Evolutionary conservation across 2,113 vertebrate genomes (phyloP).

Genomic region (Choloepus hoffmanni): DNA sequence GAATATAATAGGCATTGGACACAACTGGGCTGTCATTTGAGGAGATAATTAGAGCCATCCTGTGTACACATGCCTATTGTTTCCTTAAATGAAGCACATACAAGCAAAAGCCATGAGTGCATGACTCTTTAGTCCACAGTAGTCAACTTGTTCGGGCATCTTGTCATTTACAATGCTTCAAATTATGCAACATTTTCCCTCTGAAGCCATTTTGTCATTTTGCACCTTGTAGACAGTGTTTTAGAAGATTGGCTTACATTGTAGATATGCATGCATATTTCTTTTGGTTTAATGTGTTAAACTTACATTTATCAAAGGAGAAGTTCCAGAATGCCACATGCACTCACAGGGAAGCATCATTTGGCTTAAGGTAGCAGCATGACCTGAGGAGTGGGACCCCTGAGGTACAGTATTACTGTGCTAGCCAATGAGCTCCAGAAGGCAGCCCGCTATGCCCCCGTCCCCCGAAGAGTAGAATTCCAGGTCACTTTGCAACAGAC

Average conservation of each 20-base stretch:
- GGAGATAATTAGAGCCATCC: not conserved
- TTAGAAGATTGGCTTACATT: conserved; percentile 41
- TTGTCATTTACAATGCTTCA: conserved; percentile 38
- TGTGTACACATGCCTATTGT: conserved; percentile 69
- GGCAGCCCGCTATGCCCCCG: not conserved
- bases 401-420: not conserved
- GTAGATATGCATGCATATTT: conserved; percentile 72
- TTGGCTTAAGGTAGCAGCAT: conserved; percentile 70
- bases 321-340: conserved; percentile 80
- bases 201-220: conserved; percentile 38
- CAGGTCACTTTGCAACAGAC: conserved; percentile 91
- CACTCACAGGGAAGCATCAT: conserved; percentile 68
- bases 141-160: conserved; percentile 40
- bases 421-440: not conserved
- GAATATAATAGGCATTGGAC: conserved; percentile 64
- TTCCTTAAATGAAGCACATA: conserved; percentile 24
- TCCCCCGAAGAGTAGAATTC: conserved; percentile 79
- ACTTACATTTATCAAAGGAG: conserved; percentile 73
- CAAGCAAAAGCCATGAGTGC: conserved; percentile 47
- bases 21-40: not conserved
- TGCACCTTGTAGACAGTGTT: conserved; percentile 56
- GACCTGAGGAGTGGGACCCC: conserved; percentile 21
- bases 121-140: conserved; percentile 53
- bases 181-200: not conserved
- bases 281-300: conserved; percentile 74